phyloP scores from a whole-genome alignment of 2,797 vertebrate species.

The Hybognathus amarus region DNA sequence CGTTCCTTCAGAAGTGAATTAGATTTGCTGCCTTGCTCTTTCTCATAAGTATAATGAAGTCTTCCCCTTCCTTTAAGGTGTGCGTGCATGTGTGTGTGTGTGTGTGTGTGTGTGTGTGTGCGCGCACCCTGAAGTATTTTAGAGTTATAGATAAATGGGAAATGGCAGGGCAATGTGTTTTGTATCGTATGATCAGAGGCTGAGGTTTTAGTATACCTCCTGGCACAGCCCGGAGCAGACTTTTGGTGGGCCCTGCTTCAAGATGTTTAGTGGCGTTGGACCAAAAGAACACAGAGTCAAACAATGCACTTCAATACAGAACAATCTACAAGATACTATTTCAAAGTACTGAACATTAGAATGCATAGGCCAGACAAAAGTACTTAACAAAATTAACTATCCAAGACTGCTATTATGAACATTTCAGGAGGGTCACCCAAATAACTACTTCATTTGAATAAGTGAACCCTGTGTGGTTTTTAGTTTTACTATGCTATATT shows the following conservation, averaged over 20 bases:
- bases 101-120: not conserved
- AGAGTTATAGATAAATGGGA: constrained; percentile 47
- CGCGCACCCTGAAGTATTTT: constrained; percentile 30
- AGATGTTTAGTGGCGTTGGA: constrained; percentile 1
- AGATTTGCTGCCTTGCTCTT: constrained; percentile 73
- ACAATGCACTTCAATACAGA: not conserved
- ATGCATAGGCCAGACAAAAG: not conserved
- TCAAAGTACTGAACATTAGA: not conserved
- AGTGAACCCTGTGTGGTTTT: too few species aligned
- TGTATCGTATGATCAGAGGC: constrained; percentile 38
- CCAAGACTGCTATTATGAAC: not conserved
- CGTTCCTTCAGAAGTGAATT: constrained; percentile 65
- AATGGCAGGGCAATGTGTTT: constrained; percentile 51
- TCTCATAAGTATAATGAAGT: constrained; percentile 78
- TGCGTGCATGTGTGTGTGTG: constrained; percentile 6
- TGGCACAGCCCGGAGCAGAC: not conserved
- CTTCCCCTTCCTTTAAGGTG: constrained; percentile 56
- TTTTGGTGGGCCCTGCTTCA: constrained; percentile 19
- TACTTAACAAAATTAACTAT: not conserved
- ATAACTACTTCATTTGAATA: not conserved
- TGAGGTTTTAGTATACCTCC: constrained; percentile 26
- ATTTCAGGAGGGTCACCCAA: not conserved
- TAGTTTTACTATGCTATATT: too few species aligned
- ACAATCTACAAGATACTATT: constrained; percentile 10
- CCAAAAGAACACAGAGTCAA: constrained; percentile 34